These are phyloP conservation scores for Lithophane leautieri DNA, from an alignment of 2,888 invertebrate genomes.

Conservation along the genomic window DNA sequence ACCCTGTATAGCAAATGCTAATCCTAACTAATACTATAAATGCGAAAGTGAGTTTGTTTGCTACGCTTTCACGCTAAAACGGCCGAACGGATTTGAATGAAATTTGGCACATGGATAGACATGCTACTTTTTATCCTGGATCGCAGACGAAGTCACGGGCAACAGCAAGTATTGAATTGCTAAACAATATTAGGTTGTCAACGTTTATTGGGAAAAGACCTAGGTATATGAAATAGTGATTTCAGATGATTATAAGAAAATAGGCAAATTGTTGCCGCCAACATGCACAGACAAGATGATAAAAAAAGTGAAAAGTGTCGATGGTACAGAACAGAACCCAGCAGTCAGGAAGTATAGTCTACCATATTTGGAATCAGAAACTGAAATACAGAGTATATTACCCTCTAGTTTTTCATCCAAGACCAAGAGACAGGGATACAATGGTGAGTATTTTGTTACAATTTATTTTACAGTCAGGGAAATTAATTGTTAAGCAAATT, in stretches of 20 bases:
- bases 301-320: background rate
- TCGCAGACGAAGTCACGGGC: too few species aligned
- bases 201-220: too few species aligned
- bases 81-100: too few species aligned
- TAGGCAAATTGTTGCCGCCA: background rate
- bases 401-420: background rate
- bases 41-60: too few species aligned
- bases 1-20: too few species aligned
- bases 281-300: background rate
- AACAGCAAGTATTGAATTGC: too few species aligned
- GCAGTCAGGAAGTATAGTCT: background rate
- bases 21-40: too few species aligned
- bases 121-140: too few species aligned
- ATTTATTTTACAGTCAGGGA: background rate
- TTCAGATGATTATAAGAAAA: conserved; percentile 6
- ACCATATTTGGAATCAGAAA: conserved; percentile 34
- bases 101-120: too few species aligned
- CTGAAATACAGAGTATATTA: conserved; percentile 17
- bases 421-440: background rate
- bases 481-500: background rate
- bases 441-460: conserved; percentile 7
- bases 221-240: conserved; percentile 2
- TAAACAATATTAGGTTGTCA: background rate
- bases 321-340: background rate
- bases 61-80: too few species aligned